Conservation (phyloP, 2,113 vertebrate genomes). For the Pithys albifrons region DNA sequence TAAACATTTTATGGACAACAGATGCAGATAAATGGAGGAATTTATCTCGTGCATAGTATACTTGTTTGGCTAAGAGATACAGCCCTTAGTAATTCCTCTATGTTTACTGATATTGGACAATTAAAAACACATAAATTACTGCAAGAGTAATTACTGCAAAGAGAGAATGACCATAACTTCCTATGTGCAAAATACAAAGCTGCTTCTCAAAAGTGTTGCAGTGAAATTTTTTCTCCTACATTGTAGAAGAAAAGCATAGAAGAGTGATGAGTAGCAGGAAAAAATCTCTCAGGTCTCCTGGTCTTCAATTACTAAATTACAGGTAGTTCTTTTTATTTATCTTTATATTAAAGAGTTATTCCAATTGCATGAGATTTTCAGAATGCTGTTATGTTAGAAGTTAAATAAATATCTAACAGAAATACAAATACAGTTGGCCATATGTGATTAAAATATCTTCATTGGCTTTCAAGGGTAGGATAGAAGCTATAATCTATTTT, state of each 20-base stretch:
- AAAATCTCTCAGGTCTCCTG: neutral
- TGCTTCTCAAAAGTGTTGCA: neutral
- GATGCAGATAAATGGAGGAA: conserved; percentile 68
- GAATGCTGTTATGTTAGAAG: neutral
- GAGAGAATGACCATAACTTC: neutral
- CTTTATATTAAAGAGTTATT: neutral
- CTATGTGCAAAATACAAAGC: neutral
- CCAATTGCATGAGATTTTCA: neutral
- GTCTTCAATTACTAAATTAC: neutral
- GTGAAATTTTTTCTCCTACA: neutral
- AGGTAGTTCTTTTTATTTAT: neutral
- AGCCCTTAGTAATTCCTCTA: conserved; percentile 21
- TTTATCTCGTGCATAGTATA: conserved; percentile 36
- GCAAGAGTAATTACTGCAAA: neutral
- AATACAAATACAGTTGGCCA: neutral
- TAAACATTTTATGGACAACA: conserved; percentile 77
- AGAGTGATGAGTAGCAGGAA: neutral
- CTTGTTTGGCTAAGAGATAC: conserved; percentile 34
- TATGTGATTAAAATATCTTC: neutral
- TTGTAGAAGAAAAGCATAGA: neutral
- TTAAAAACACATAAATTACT: conserved; percentile 28
- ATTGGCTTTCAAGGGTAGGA: neutral
- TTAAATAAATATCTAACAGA: neutral
- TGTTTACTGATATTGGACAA: conserved; percentile 6
- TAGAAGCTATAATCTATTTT: neutral